Evolutionary conservation across 2,797 vertebrate genomes (phyloP).

Genomic region (Anisognathus igniventris): DNA sequence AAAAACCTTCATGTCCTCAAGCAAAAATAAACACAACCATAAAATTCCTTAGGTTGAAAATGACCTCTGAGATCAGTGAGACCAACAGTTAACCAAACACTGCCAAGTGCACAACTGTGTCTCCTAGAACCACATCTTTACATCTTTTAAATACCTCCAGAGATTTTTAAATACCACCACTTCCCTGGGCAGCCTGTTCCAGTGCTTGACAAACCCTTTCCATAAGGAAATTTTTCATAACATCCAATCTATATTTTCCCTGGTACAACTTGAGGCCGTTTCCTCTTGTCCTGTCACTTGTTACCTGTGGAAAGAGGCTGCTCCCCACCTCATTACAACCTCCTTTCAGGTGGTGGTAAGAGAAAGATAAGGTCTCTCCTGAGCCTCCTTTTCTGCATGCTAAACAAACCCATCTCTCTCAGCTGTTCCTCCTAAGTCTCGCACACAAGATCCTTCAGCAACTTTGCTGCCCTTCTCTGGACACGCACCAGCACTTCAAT

Average conservation of each 20-base stretch:
- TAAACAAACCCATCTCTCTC: neutral
- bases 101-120: neutral
- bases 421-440: neutral
- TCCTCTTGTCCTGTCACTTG: neutral
- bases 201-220: neutral
- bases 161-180: neutral
- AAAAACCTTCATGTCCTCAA: neutral
- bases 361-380: fast-evolving
- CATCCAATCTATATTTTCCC: neutral
- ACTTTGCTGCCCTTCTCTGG: neutral
- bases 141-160: neutral
- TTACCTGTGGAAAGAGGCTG: neutral
- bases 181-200: neutral
- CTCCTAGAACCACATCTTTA: neutral
- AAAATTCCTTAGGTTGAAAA: neutral
- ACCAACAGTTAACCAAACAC: neutral
- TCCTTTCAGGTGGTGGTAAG: neutral
- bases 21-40: neutral
- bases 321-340: neutral
- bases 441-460: neutral
- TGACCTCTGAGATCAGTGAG: neutral
- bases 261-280: fast-evolving
- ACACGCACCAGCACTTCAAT: fast-evolving
- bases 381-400: neutral
- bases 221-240: neutral